These are phyloP conservation scores for Pissodes strobi DNA, from an alignment of 1,140 invertebrate species.

Conservation along the genomic window DNA sequence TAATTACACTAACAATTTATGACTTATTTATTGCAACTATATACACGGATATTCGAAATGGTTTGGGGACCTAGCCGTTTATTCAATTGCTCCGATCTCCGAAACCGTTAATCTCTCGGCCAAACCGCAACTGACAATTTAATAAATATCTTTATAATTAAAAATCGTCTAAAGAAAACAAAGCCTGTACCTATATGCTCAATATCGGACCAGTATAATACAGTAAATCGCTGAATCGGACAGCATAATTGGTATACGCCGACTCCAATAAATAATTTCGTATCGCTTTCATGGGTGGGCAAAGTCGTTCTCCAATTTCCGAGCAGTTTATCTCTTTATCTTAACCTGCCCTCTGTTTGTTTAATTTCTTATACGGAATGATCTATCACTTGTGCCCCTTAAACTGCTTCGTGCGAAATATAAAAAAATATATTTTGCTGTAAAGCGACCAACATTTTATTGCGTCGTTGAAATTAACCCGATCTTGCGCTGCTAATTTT, in stretches of 20 bases:
- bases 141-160: conserved; percentile 33
- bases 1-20: too few relatives aligned
- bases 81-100: background rate
- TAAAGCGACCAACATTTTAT: too few relatives aligned
- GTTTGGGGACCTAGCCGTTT: background rate
- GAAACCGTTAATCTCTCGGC: conserved; percentile 6
- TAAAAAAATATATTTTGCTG: too few relatives aligned
- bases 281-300: conserved; percentile 43
- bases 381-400: conserved; percentile 7
- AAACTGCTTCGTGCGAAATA: too few relatives aligned
- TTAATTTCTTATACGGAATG: conserved; percentile 15
- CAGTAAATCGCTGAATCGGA: conserved; percentile 23
- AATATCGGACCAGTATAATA: background rate
- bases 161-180: conserved; percentile 29
- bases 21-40: too few relatives aligned
- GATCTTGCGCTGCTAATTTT: too few relatives aligned
- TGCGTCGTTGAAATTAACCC: too few relatives aligned
- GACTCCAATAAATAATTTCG: conserved; percentile 27
- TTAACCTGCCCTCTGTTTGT: conserved; percentile 39
- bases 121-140: conserved; percentile 17
- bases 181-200: conserved; percentile 8
- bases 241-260: conserved; percentile 27
- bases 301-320: conserved; percentile 49
- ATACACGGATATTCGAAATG: too few relatives aligned
- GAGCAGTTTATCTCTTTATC: conserved; percentile 45